Conservation (phyloP, 1,140 invertebrate genomes). For the Drosophila aff. region DNA sequence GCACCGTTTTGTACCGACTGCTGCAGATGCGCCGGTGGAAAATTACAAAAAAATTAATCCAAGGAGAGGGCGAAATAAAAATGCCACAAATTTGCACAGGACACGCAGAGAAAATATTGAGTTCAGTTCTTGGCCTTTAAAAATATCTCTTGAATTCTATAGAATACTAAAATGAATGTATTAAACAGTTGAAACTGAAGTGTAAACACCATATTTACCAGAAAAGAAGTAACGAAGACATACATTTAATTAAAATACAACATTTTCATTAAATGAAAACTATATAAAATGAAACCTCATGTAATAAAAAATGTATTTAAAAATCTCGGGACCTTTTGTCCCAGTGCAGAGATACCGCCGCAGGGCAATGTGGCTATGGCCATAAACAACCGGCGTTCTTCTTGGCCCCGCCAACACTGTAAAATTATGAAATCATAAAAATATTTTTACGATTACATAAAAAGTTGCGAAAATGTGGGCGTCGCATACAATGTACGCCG, state of each 20-base stretch:
- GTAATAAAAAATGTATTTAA: neutral
- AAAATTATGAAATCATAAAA: constrained; percentile 84
- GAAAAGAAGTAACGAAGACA: neutral
- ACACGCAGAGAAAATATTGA: neutral
- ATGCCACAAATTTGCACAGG: constrained; percentile 48
- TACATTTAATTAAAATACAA: neutral
- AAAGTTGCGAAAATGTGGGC: constrained; percentile 74
- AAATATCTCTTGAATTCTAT: neutral
- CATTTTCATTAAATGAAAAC: neutral
- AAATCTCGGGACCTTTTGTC: neutral
- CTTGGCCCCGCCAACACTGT: constrained; percentile 63
- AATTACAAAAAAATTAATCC: constrained; percentile 56
- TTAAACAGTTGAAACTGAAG: neutral
- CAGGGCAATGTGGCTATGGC: constrained; percentile 28
- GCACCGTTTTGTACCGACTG: constrained; percentile 50
- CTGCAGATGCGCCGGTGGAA: constrained; percentile 30
- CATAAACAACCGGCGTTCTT: constrained; percentile 64
- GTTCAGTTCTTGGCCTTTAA: neutral
- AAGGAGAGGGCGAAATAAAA: constrained; percentile 32
- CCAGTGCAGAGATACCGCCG: constrained; percentile 8
- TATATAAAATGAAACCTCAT: neutral
- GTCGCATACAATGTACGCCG: constrained; percentile 50
- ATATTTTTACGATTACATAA: constrained; percentile 84
- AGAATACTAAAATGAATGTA: neutral
- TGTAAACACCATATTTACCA: too few species aligned